These are phyloP conservation scores for Aleiodes alternator DNA, from an alignment of 2,888 invertebrate genomes.

Conservation along the genomic window DNA sequence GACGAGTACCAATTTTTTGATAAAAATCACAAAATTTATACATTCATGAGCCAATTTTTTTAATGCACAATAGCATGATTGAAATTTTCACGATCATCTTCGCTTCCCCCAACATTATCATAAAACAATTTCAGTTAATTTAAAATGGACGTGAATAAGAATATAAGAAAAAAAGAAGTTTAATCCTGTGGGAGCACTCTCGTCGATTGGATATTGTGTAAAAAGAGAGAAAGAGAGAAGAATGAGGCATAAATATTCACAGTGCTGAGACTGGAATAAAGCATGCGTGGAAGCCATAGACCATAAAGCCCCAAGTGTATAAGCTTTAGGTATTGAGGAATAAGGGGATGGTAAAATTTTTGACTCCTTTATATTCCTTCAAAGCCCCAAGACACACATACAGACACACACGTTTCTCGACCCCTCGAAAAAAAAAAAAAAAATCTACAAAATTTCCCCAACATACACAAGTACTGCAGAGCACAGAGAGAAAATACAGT, in stretches of 20 bases:
- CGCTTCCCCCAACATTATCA: background rate
- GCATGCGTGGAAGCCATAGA: conserved; percentile 14
- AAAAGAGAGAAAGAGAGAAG: conserved; percentile 38
- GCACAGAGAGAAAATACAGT: background rate
- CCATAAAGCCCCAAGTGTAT: background rate
- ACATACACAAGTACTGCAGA: background rate
- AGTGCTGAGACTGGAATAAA: conserved; percentile 39
- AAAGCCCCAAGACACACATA: background rate
- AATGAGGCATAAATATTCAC: conserved; percentile 54
- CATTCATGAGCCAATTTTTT: no score
- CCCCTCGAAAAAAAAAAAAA: background rate
- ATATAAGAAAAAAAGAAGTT: background rate
- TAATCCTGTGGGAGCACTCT: conserved; percentile 53
- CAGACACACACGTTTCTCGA: background rate
- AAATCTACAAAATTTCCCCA: background rate
- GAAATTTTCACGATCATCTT: background rate
- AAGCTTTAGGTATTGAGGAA: background rate
- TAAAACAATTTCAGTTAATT: conserved; percentile 5
- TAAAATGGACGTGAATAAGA: conserved; percentile 6
- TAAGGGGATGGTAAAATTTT: background rate
- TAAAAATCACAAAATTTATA: no score
- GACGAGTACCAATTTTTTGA: no score
- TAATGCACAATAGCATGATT: no score
- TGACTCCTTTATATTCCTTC: background rate
- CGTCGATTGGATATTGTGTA: conserved; percentile 50